phyloP scores from a whole-genome alignment of 1,140 invertebrate species.

The Bombus waltoni region DNA sequence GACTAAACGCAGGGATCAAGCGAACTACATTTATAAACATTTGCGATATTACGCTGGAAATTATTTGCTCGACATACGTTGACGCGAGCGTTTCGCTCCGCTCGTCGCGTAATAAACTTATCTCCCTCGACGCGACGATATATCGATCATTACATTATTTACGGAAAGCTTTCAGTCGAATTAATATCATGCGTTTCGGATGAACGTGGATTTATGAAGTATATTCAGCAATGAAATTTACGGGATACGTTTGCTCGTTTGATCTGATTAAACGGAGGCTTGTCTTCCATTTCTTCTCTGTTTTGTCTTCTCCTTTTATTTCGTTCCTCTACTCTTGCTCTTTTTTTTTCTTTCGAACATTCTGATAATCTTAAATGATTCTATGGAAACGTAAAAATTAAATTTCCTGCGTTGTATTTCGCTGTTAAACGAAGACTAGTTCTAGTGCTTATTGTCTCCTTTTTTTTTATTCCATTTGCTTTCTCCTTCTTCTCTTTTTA shows the following conservation, averaged over 20 bases:
- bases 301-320: too few relatives aligned
- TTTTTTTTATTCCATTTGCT: too few relatives aligned
- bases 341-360: neutral
- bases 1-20: neutral
- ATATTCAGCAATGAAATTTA: slow-evolving; percentile 1
- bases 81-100: neutral
- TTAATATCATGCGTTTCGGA: slow-evolving; percentile 18
- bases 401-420: too few relatives aligned
- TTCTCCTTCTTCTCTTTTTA: too few relatives aligned
- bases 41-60: slow-evolving; percentile 13
- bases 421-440: too few relatives aligned
- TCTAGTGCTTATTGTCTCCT: too few relatives aligned
- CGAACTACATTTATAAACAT: slow-evolving; percentile 21
- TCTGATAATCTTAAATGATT: too few relatives aligned
- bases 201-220: slow-evolving; percentile 49
- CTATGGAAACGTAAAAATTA: too few relatives aligned
- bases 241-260: neutral
- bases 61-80: slow-evolving; percentile 10
- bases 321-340: too few relatives aligned
- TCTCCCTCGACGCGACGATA: neutral
- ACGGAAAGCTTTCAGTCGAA: slow-evolving; percentile 19
- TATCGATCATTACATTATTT: slow-evolving; percentile 40
- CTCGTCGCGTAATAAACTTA: slow-evolving; percentile 30
- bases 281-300: neutral
- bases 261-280: neutral